A percentile compares a stretch with the other conserved stretches of the same genome.
phyloP scores from a whole-genome alignment of 2,797 vertebrate genomes.

The Toxotes lorentzi region DNA sequence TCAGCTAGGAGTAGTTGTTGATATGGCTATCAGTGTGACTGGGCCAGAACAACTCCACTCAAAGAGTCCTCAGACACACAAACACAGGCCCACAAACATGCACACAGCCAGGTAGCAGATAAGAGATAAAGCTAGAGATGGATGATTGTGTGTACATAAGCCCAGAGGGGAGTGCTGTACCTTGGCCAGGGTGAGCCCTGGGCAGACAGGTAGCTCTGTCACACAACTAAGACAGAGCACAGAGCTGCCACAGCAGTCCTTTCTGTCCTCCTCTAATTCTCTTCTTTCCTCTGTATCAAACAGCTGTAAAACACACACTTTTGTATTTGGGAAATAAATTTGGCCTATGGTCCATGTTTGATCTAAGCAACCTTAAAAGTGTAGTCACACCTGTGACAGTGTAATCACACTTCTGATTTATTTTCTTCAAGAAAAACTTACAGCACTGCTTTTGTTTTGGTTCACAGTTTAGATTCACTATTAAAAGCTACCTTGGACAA shows the following conservation, averaged over 20 bases:
- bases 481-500: not conserved
- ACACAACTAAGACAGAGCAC: constrained; percentile 40
- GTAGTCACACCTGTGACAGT: constrained; percentile 1
- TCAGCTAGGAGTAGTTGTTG: constrained; percentile 73
- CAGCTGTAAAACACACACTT: not conserved
- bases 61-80: constrained; percentile 59
- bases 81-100: constrained; percentile 33
- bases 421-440: constrained; percentile 1
- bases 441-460: not conserved
- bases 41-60: constrained; percentile 64
- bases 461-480: not conserved
- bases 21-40: constrained; percentile 75
- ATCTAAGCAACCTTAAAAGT: constrained; percentile 8
- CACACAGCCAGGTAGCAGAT: constrained; percentile 61
- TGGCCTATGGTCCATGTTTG: not conserved
- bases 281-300: not conserved
- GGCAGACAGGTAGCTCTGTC: constrained; percentile 53
- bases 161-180: constrained; percentile 38
- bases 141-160: constrained; percentile 32
- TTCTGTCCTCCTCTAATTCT: constrained; percentile 7
- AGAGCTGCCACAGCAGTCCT: constrained; percentile 42
- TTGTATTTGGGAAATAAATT: constrained; percentile 8
- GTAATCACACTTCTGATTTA: not conserved
- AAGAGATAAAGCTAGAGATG: constrained; percentile 60
- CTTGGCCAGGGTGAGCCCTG: constrained; percentile 54